phyloP scores from a whole-genome alignment of 2,888 invertebrate genomes.

The Clistopyga incitator region DNA sequence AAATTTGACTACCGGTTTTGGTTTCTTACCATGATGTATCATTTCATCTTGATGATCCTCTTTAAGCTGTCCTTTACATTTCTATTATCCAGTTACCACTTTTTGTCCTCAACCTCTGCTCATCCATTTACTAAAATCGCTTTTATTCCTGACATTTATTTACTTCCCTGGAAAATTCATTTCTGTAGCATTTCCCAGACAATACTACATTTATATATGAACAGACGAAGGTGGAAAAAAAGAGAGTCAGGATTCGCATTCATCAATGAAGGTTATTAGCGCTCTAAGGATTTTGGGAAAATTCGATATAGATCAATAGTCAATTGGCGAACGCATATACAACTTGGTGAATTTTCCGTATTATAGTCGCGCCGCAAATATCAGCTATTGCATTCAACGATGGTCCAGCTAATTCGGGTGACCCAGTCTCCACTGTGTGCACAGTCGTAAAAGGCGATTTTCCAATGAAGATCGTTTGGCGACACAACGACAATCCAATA shows the following conservation, averaged over 20 bases:
- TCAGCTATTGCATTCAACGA: conserved; percentile 86
- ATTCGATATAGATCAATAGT: neutral
- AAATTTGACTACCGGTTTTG: too few species aligned
- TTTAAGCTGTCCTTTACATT: neutral
- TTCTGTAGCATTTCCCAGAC: neutral
- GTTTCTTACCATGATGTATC: too few species aligned
- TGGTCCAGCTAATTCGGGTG: conserved; percentile 88
- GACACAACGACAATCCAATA: conserved; percentile 85
- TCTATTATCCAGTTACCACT: neutral
- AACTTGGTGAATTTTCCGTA: conserved; percentile 16
- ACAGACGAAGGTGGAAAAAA: neutral
- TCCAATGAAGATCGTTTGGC: conserved; percentile 89
- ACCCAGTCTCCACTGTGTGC: conserved; percentile 89
- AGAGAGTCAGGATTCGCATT: neutral
- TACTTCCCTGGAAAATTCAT: neutral
- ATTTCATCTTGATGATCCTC: neutral
- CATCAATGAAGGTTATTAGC: conserved; percentile 41
- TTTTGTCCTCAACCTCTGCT: too few species aligned
- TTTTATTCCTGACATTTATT: neutral
- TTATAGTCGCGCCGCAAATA: conserved; percentile 86
- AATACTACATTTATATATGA: neutral
- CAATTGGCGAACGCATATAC: too few species aligned
- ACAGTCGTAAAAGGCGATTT: conserved; percentile 90
- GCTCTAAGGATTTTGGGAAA: too few species aligned
- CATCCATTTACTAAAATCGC: neutral